Base-by-base conservation (phyloP, 1,140 invertebrate species). In the Prorops nasuta region DNA sequence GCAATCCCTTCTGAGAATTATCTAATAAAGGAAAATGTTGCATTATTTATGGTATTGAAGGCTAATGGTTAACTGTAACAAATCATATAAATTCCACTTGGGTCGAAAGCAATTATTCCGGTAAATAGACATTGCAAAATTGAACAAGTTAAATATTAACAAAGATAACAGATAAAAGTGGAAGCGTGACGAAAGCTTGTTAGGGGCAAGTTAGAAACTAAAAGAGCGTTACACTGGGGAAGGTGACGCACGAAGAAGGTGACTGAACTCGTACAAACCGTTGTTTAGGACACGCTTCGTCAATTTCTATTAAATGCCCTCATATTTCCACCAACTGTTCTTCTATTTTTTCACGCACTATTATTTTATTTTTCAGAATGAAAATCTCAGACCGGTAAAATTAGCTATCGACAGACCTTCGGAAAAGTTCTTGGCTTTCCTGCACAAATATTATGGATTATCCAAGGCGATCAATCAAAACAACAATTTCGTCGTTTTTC, bases 391-490 rank as follows among this genome's bases (percentile, higher is more conserved):
- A 18, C 84, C 90, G 0, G 70, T 83, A 0, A 85, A 92, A 69
- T 76, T 96, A 46, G 92, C 94, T 0, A 89, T 97, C 53, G 94
- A 97, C 72, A 81, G 90, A 43, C 94, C 94, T 0, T 95, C 92
- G 0, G 82, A 86, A 20, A 96, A 95, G 69, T 88, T 96, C 58
- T 76, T 92, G 31, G 82, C 81, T 15, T 97, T 97, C 71, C 74
- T 97, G 1, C 76, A 79, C 9, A 94, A 93, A 71, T 88, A 96
- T 73, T 96, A 94, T 65, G 80, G 79, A 35, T 78, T 94, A 4
- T 73, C 75, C 19, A 79, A 80, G 39, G 82, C 85, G 15, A 85
- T 94, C 59, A 86, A 86, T 8, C 92, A 94, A 69, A 85, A 88
- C 45, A 94, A 94, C 68, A 93, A 94, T 72, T 95, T 92, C 79